A percentile compares a stretch with the other conserved stretches of the same genome.
phyloP scores from a whole-genome alignment of 1,140 invertebrate species.

The Musca domestica region DNA sequence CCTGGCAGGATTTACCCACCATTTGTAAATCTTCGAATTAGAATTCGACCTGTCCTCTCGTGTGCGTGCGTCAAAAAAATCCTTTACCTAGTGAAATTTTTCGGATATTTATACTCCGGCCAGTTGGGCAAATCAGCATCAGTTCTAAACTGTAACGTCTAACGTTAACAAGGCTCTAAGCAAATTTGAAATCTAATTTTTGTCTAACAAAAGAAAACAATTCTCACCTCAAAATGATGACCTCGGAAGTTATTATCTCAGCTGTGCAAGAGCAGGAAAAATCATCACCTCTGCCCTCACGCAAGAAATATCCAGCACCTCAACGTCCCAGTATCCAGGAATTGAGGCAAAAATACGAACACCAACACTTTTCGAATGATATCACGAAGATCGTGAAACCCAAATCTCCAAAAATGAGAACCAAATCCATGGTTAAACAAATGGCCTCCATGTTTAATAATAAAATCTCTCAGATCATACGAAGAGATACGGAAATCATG shows the following conservation, averaged over 20 bases:
- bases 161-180: background rate
- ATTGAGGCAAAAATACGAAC: background rate
- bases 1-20: too few species aligned
- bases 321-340: constrained; percentile 18
- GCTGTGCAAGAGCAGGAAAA: background rate
- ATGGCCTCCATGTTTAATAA: constrained; percentile 47
- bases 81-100: too few species aligned
- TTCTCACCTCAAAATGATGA: background rate
- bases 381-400: background rate
- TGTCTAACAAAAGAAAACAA: background rate
- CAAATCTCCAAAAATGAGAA: constrained; percentile 12
- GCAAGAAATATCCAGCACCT: constrained; percentile 26
- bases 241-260: background rate
- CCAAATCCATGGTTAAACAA: constrained; percentile 39
- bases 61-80: background rate
- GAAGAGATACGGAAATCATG: constrained; percentile 16
- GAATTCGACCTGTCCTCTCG: background rate
- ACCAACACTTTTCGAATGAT: too few species aligned
- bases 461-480: constrained; percentile 38
- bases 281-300: background rate
- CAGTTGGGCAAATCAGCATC: background rate
- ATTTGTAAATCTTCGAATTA: too few species aligned
- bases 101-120: background rate
- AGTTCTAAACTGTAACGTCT: constrained; percentile 13
- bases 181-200: background rate